phyloP scores from a whole-genome alignment of 2,888 invertebrate genomes.

The Pocota personata region DNA sequence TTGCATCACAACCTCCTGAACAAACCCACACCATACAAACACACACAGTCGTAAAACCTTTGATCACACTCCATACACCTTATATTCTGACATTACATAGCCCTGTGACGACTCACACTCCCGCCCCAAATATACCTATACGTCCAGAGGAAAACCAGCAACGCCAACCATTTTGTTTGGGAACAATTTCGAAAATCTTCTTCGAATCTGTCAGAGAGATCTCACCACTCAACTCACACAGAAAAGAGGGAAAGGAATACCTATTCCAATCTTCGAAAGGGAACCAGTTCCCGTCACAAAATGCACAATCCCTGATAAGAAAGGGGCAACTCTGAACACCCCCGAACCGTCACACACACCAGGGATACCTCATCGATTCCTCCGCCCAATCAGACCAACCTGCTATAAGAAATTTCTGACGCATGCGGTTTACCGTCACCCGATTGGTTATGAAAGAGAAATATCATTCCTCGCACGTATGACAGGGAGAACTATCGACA shows the following conservation, averaged over 20 bases:
- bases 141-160: conserved; percentile 39
- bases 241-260: conserved; percentile 20
- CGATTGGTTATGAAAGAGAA: conserved; percentile 79
- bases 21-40: conserved; percentile 11
- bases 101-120: conserved; percentile 37
- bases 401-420: conserved; percentile 53
- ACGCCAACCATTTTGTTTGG: conserved; percentile 72
- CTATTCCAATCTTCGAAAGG: conserved; percentile 51
- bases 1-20: conserved; percentile 67
- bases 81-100: conserved; percentile 59
- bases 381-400: conserved; percentile 70
- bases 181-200: conserved; percentile 57
- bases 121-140: conserved; percentile 40
- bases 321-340: conserved; percentile 54
- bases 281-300: conserved; percentile 64
- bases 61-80: conserved; percentile 66
- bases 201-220: conserved; percentile 44
- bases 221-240: conserved; percentile 42
- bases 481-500: conserved; percentile 34
- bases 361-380: conserved; percentile 47
- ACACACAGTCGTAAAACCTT: conserved; percentile 47
- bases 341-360: conserved; percentile 15
- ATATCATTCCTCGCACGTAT: background rate
- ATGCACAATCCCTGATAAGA: conserved; percentile 54
- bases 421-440: conserved; percentile 80